A percentile compares a stretch with the other conserved stretches of the same genome.
phyloP scores from a whole-genome alignment of 2,888 invertebrate species.

The Lepidocyrtinus sp. region DNA sequence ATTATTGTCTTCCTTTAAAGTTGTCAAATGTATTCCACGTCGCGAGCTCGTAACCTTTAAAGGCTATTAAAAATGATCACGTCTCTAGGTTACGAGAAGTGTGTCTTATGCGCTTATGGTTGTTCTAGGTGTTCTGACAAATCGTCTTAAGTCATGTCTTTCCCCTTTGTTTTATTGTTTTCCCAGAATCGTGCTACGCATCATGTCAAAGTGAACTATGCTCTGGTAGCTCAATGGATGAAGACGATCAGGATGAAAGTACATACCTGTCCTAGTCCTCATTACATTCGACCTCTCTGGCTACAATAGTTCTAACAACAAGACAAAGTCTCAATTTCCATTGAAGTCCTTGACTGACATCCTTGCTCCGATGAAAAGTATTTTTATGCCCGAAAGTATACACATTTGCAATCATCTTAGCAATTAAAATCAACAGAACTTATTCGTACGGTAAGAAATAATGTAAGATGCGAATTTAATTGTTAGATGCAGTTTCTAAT shows the following conservation, averaged over 20 bases:
- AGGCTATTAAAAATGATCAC: not conserved
- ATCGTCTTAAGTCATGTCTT: not conserved
- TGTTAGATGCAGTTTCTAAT: too few species aligned
- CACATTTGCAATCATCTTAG: too few species aligned
- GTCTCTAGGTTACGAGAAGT: not conserved
- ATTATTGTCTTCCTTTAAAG: not conserved
- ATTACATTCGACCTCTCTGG: too few species aligned
- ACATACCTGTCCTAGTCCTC: too few species aligned
- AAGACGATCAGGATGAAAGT: not conserved
- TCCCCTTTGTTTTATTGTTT: not conserved
- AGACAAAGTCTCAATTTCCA: too few species aligned
- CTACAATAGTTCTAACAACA: too few species aligned
- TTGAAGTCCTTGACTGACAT: too few species aligned
- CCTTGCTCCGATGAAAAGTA: too few species aligned
- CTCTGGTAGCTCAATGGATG: not conserved
- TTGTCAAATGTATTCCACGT: not conserved
- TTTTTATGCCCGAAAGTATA: too few species aligned
- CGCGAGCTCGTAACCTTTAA: not conserved
- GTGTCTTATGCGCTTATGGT: not conserved
- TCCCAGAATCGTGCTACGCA: constrained; percentile 36
- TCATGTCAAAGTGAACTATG: constrained; percentile 29
- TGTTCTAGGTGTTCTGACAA: not conserved
- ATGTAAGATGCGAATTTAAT: too few species aligned
- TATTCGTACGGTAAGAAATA: too few species aligned
- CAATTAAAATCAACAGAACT: too few species aligned